Base-by-base conservation (phyloP, 2,797 vertebrate species). In the Micrastur ruficollis region DNA sequence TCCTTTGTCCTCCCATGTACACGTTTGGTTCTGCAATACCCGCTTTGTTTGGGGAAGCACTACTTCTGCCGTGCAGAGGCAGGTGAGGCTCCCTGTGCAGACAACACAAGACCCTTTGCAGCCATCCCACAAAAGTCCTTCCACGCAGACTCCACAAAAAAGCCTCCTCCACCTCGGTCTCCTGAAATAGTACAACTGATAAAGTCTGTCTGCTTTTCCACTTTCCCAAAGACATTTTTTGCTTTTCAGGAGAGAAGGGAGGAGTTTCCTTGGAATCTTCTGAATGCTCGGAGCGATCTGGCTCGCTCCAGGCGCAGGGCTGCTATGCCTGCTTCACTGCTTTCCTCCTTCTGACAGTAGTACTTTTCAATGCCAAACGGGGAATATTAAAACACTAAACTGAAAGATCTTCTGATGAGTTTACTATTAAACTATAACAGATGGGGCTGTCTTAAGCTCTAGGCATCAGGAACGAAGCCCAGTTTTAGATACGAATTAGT, bases 401-500 rank as follows among this genome's bases (percentile, higher is more conserved):
- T 94, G 96, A 96, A 97, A 93, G 94, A 96, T 92, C 94, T 96
- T 97, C 88, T 86, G 94, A 94, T 91, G 86, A 95, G 63, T 97
- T 97, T 97, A 96, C 95, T 96, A 96, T 82, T 96, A 95, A 97
- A 97, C 81, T 91, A 38, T 85, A 97, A 97, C 97, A 98, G 97
- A 98, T 97, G 94, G 96, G 94, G 68, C 85, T 95, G 86, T 95
- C 94, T 97, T 97, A 96, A 96, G 93, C 92, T 95, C 68, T 84
- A 97, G 92, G 88, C 94, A 97, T 66, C 73, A 96, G 89, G 88
- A 96, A 90, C 32, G 14, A 95, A 88, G 80, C 55, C 95, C 82
- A 96, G 32, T 96, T 97, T 98, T 97, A 97, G 81, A 92, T 94
- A 98, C 92, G 97, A 97, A 97, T 98, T 97, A 93, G 86, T 97